A percentile compares a stretch with the other conserved stretches of the same genome.
Conservation (phyloP, 2,113 vertebrate species). For the Boleophthalmus pectinirostris region DNA sequence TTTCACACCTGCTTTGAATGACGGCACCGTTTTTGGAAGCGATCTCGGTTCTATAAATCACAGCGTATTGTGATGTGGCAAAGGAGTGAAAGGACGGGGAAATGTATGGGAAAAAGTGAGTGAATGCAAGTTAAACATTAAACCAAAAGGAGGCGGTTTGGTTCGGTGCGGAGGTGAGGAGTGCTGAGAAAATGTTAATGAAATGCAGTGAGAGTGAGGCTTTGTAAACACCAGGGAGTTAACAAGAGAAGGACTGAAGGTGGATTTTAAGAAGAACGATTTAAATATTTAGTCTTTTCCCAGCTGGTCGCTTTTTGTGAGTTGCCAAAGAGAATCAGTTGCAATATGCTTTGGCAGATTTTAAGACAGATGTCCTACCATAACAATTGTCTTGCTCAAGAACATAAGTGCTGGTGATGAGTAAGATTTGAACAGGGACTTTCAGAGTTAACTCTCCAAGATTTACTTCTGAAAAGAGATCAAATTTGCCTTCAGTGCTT, state of each 20-base stretch:
- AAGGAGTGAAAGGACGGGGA: neutral
- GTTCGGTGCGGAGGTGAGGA: conserved; percentile 34
- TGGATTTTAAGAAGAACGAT: neutral
- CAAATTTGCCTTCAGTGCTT: no score
- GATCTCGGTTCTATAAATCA: conserved; percentile 17
- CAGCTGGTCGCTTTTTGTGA: neutral
- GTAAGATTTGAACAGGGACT: no score
- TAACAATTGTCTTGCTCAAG: no score
- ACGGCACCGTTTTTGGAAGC: neutral
- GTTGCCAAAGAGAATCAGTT: neutral
- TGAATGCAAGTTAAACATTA: conserved; percentile 21
- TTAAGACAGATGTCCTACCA: neutral
- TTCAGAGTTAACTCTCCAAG: no score
- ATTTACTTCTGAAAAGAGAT: no score
- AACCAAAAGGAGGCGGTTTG: conserved; percentile 8
- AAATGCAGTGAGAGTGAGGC: conserved; percentile 55
- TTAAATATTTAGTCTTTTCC: neutral
- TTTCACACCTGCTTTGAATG: neutral
- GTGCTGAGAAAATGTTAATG: conserved; percentile 60
- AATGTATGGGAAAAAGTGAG: neutral
- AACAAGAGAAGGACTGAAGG: neutral
- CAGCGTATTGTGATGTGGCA: conserved; percentile 1
- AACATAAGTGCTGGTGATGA: no score
- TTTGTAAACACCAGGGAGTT: conserved; percentile 23
- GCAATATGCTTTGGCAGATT: neutral